phyloP scores from a whole-genome alignment of 1,140 invertebrate species.

The Aphis gossypii region DNA sequence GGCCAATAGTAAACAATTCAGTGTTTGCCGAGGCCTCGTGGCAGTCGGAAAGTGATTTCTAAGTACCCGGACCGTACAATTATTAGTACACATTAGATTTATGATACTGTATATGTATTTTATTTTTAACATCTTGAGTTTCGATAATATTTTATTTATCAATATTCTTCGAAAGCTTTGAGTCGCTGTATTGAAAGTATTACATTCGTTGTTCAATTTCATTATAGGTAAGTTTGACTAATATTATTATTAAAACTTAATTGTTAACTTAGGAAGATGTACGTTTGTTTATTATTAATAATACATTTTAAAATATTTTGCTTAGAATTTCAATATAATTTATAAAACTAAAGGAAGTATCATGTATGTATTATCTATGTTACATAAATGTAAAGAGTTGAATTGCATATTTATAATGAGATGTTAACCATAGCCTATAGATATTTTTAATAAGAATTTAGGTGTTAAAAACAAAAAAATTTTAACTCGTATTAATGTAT shows the following conservation, averaged over 20 bases:
- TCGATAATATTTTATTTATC: background rate
- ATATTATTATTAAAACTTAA: background rate
- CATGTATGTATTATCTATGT: background rate
- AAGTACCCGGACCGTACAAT: constrained; percentile 8
- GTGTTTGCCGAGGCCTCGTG: constrained; percentile 58
- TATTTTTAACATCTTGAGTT: background rate
- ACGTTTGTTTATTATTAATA: background rate
- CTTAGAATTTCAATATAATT: background rate
- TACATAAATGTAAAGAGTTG: background rate
- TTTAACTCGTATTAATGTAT: background rate
- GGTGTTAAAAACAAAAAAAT: background rate
- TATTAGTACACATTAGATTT: background rate
- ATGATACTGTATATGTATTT: background rate
- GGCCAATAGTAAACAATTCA: constrained; percentile 54
- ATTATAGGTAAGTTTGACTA: background rate
- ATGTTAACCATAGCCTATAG: background rate
- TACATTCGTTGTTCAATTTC: background rate
- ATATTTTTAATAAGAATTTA: background rate
- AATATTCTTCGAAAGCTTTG: background rate
- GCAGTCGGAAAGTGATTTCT: constrained; percentile 57
- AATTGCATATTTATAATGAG: background rate
- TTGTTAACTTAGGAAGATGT: background rate
- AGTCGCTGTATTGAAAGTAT: background rate
- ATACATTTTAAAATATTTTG: background rate
- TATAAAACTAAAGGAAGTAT: background rate